Evolutionary conservation across 2,888 invertebrate species (phyloP).

Genomic region (Andrena camellia): DNA sequence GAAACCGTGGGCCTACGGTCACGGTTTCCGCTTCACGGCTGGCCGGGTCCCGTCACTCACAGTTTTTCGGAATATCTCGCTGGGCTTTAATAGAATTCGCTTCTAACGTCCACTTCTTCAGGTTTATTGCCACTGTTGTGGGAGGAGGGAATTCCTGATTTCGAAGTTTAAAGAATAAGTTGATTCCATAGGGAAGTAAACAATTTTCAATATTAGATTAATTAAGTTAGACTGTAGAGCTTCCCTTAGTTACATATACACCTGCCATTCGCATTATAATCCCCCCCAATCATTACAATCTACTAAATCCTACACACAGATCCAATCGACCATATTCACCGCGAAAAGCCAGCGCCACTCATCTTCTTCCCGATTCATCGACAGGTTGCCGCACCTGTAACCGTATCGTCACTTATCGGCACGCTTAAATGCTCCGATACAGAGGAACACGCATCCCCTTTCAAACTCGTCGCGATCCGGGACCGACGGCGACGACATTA

Average conservation of each 20-base stretch:
- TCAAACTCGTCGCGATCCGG: constrained; percentile 8
- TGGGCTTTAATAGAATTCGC: not conserved
- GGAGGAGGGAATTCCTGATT: no score
- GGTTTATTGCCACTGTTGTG: no score
- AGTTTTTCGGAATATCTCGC: not conserved
- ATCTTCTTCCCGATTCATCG: not conserved
- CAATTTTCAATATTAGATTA: no score
- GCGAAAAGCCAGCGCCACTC: not conserved
- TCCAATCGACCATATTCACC: not conserved
- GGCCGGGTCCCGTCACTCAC: not conserved
- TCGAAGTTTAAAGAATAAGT: no score
- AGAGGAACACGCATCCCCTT: constrained; percentile 32
- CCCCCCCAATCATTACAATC: no score
- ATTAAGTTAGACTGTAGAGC: no score
- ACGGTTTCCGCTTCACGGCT: constrained; percentile 7
- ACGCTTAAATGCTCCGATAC: constrained; percentile 20
- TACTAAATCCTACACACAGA: no score
- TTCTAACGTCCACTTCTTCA: no score
- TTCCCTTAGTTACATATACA: no score
- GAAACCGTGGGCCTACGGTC: constrained; percentile 35
- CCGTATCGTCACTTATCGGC: constrained; percentile 24
- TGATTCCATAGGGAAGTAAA: no score
- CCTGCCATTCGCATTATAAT: no score
- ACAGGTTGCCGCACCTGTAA: not conserved
- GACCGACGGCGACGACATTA: constrained; percentile 30